Conservation (phyloP, 2,113 vertebrate genomes). For the Xenus cinereus region DNA sequence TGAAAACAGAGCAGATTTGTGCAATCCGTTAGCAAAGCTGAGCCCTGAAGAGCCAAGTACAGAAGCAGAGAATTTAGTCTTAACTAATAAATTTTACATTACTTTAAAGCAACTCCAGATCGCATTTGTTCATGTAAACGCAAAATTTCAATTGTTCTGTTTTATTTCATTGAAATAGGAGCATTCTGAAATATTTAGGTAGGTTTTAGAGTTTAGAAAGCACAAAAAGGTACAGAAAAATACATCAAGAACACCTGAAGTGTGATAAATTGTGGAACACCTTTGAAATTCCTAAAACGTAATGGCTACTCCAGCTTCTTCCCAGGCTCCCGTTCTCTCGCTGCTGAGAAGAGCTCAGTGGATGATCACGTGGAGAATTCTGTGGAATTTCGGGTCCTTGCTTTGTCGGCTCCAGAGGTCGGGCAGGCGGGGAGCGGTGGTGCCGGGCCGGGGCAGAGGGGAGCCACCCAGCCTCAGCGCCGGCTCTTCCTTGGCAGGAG, state of each 20-base stretch:
- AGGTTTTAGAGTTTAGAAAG: background rate
- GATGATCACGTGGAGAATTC: background rate
- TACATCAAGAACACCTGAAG: background rate
- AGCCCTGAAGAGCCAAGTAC: background rate
- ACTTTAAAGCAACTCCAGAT: background rate
- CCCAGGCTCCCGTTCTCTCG: background rate
- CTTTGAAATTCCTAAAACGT: background rate
- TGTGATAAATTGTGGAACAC: background rate
- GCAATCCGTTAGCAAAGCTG: background rate
- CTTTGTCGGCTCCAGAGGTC: background rate
- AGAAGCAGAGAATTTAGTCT: background rate
- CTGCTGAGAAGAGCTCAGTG: background rate
- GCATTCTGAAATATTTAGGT: background rate
- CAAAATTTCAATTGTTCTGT: background rate
- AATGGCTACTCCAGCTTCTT: background rate
- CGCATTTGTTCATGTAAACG: background rate
- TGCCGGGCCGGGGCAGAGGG: background rate
- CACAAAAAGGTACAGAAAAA: background rate
- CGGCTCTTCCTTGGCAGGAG: background rate
- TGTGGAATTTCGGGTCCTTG: background rate
- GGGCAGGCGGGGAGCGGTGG: background rate
- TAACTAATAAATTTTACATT: background rate
- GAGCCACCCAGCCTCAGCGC: too few relatives aligned
- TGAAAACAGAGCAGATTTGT: background rate
- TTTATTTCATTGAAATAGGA: background rate